Evolutionary conservation across 2,797 vertebrate genomes (phyloP), one percentile per base, ranked within the genome.

Genomic region (Parauchenoglanis punctatus): DNA sequence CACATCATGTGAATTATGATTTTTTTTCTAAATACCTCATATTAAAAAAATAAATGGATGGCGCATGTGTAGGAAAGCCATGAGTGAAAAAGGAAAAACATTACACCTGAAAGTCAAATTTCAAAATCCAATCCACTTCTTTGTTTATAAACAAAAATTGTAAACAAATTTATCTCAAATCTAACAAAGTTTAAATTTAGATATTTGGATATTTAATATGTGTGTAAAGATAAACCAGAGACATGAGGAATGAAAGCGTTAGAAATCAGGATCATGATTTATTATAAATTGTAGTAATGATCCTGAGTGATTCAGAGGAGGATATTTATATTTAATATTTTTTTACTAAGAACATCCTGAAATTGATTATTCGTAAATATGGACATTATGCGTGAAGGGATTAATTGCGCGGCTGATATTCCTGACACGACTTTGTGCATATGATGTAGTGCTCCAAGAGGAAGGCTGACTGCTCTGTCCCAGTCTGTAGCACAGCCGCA

Each of bases 401-500:
- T 70, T 11, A 10, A 25, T 25, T 46, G 20, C 20, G 10, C 35
- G 10, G 46, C 1, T 11, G 7, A 58, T 35, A 59, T 78, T 58
- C 3, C 28, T 18, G 11, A 58, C 40, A 58, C 7, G 10, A 35
- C 31, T 6, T 59, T 31, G 23, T 23, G 54, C 31, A 7, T 13
- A 23, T 59, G 28, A 80, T 23, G 54, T 23, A 25, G 18, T 40
- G 31, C 10, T 81, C 18, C 12, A 44, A 40, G 31, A 44, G 18
- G 78, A 40, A 40, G 78, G 20, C 56, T 59, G 77, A 4, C 17
- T 76, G 7, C 13, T 63, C 23, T 18, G 20, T 46, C 17, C 28
- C 56, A 15, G 77, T 73, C 70, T 80, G 73, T 35, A 23, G 73
- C 78, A n/a, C 12, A 80, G 52, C 40, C 46, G 63, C 18, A 84